Base-by-base conservation (phyloP, 2,797 vertebrate genomes). In the Falco cherrug region DNA sequence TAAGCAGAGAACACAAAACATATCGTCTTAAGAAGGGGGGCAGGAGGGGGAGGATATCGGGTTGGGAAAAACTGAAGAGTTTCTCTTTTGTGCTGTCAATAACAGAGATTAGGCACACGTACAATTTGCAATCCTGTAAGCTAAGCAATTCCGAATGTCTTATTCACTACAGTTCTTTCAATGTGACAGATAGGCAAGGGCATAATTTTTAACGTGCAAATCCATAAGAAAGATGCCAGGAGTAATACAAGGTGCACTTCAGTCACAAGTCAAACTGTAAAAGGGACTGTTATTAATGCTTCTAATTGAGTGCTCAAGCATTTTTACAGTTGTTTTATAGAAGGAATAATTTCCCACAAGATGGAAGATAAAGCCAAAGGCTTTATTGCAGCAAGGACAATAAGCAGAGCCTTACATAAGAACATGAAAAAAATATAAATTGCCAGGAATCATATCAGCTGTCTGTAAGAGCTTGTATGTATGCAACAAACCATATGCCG, bases 271-370 rank as follows among this genome's bases (percentile, higher is more conserved):
- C 54, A 59, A 87, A 90, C 82, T n/a, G 11, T 51, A 80, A 68
- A 89, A 74, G 71, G 37, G 65, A 82, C 93, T 94, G 78, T 87
- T 93, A 43, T 87, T 93, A 43, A 87, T 73, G 43, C 95, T 97
- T 95, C 79, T 97, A 92, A 96, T 93, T 93, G 90, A 90, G 41
- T 90, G 78, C 86, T 96, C 69, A 90, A 97, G 92, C 92, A 43
- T 95, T 87, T 90, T 88, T 94, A 78, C 69, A 89, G 90, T 94
- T 96, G 83, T 83, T 95, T 59, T 77, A 56, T 59, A 13, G 63
- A 95, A 95, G 95, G 84, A 97, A 88, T 95, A 82, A 97, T 97
- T 97, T 97, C 87, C 75, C 94, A 94, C 81, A 78, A 96, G 87
- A 96, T 95, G 71, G 50, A 7, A 75, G 86, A 92, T 91, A 86